Evolutionary conservation across 2,113 vertebrate genomes (phyloP).

Genomic region (Triplophysa siluroides): DNA sequence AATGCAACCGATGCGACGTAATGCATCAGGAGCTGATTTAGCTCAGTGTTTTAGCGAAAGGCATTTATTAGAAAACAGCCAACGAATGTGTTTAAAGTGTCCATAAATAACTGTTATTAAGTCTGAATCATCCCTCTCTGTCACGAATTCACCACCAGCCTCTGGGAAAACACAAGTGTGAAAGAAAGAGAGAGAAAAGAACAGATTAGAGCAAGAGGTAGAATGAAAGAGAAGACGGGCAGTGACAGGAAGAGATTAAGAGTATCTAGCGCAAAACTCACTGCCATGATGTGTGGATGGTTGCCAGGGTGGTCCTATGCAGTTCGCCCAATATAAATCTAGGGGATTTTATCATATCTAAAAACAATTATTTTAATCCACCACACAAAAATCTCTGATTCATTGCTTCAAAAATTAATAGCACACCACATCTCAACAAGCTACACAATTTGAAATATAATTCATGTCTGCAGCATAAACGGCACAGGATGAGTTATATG

Average conservation of each 20-base stretch:
- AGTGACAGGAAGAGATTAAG: not conserved
- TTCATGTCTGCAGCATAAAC: too few relatives aligned
- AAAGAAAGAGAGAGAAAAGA: constrained; percentile 1
- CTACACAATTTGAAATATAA: too few relatives aligned
- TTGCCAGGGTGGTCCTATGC: too few relatives aligned
- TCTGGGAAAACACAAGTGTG: not conserved
- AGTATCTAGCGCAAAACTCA: not conserved
- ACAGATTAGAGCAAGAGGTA: not conserved
- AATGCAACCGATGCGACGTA: not conserved
- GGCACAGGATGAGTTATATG: too few relatives aligned
- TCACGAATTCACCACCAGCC: not conserved
- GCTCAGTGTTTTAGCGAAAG: not conserved
- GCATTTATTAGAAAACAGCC: constrained; percentile 32
- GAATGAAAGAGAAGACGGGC: not conserved
- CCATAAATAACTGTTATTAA: constrained; percentile 45
- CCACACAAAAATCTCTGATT: too few relatives aligned
- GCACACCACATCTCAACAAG: too few relatives aligned
- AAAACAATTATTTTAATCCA: too few relatives aligned
- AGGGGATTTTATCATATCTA: too few relatives aligned
- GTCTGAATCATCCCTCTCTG: constrained; percentile 17
- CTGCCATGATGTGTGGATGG: too few relatives aligned
- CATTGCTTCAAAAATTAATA: too few relatives aligned
- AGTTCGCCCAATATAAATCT: too few relatives aligned
- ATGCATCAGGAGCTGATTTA: constrained; percentile 28
- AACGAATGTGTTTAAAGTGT: constrained; percentile 39